A percentile compares a stretch with the other conserved stretches of the same genome.
These are phyloP conservation scores for Trilocha varians DNA, from an alignment of 2,888 invertebrate genomes.

Conservation along the genomic window DNA sequence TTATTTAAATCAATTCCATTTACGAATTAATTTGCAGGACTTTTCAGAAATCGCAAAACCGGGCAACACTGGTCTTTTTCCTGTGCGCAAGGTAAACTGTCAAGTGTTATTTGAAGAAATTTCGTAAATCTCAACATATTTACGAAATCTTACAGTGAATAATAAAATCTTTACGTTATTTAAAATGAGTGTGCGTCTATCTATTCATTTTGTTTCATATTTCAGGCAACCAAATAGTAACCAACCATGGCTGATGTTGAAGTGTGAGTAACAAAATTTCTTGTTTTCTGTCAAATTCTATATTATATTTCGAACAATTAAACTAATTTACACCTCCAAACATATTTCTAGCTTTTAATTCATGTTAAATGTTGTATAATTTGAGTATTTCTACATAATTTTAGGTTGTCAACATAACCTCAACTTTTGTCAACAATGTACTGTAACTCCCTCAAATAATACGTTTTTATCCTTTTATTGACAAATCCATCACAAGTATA, in stretches of 20 bases:
- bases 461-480: not conserved
- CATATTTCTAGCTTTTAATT: not conserved
- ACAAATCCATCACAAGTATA: no score
- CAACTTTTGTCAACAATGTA: constrained; percentile 3
- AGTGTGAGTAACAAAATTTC: constrained; percentile 77
- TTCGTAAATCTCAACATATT: constrained; percentile 50
- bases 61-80: constrained; percentile 53
- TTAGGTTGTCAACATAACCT: constrained; percentile 56
- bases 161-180: constrained; percentile 19
- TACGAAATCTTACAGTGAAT: constrained; percentile 33
- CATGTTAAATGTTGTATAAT: not conserved
- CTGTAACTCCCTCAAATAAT: not conserved
- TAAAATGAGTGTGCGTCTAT: constrained; percentile 28
- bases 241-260: constrained; percentile 86
- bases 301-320: not conserved
- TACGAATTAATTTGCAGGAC: no score
- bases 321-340: not conserved
- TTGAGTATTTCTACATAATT: constrained; percentile 17
- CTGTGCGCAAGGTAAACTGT: constrained; percentile 70
- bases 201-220: constrained; percentile 48
- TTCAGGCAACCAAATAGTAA: constrained; percentile 55
- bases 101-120: constrained; percentile 45
- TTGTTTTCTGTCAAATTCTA: constrained; percentile 16
- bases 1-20: no score
- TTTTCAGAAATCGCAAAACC: no score